Evolutionary conservation across 2,888 invertebrate species (phyloP).

Genomic region (Cordilura impudica): DNA sequence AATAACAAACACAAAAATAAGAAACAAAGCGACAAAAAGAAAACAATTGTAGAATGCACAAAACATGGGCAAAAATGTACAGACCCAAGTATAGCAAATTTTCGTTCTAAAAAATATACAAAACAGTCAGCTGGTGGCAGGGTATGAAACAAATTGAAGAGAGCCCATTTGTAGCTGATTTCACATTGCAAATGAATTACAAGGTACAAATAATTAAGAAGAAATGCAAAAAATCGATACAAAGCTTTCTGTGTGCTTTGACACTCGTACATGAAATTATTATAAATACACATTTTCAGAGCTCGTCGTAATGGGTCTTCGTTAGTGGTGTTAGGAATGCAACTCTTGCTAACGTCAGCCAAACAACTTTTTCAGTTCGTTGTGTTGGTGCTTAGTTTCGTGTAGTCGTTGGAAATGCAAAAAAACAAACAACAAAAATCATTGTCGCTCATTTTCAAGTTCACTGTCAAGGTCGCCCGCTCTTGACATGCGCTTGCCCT

Average conservation of each 20-base stretch:
- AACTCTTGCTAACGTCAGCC: slow-evolving; percentile 50
- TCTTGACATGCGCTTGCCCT: slow-evolving; percentile 78
- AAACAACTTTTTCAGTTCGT: slow-evolving; percentile 34
- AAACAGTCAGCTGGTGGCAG: slow-evolving; percentile 53
- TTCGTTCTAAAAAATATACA: too few species aligned
- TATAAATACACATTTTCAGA: slow-evolving; percentile 54
- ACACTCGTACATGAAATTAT: too few species aligned
- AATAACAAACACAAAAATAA: not conserved
- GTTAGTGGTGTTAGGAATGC: slow-evolving; percentile 41
- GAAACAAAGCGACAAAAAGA: not conserved
- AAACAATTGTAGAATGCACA: slow-evolving; percentile 8
- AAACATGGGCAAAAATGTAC: not conserved
- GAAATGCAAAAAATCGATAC: slow-evolving; percentile 51
- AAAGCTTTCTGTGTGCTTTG: slow-evolving; percentile 16
- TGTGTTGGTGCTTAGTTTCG: not conserved
- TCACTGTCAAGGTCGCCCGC: slow-evolving; percentile 89
- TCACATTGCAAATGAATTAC: slow-evolving; percentile 17
- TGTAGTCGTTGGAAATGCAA: slow-evolving; percentile 48
- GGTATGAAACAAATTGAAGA: slow-evolving; percentile 14
- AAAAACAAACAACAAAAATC: slow-evolving; percentile 66
- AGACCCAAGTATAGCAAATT: not conserved
- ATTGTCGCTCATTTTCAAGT: slow-evolving; percentile 82
- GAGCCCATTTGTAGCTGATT: not conserved
- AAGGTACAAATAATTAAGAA: slow-evolving; percentile 1
- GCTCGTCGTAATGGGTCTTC: not conserved